Conservation (phyloP, 2,888 invertebrate genomes). For the Ctena decussata region DNA sequence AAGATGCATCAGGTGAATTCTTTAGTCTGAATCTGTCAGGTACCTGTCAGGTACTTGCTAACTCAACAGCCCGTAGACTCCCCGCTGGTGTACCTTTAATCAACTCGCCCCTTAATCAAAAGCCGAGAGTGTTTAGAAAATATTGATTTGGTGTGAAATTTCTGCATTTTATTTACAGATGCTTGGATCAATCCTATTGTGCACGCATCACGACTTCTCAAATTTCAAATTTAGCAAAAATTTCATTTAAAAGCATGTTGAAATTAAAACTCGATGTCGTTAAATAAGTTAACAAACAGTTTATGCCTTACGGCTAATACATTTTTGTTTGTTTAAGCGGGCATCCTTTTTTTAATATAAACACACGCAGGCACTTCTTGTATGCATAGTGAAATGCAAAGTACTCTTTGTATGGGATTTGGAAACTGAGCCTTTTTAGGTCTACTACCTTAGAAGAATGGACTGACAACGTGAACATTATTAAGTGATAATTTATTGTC, state of each 20-base stretch:
- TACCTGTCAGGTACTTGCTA: too few species aligned
- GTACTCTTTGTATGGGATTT: too few species aligned
- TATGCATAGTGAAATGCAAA: neutral
- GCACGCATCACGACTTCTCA: neutral
- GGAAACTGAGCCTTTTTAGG: neutral
- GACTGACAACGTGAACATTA: neutral
- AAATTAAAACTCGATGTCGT: neutral
- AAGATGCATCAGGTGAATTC: too few species aligned
- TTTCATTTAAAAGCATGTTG: neutral
- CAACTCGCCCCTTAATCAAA: too few species aligned
- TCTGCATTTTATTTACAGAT: neutral
- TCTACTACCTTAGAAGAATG: neutral
- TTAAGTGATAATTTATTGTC: conserved; percentile 5
- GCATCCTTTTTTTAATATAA: neutral
- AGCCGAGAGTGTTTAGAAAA: neutral
- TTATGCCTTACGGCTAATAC: neutral
- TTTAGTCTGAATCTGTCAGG: too few species aligned
- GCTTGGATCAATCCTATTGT: neutral
- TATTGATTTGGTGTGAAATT: conserved; percentile 2
- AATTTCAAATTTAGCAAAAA: neutral
- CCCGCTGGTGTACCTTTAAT: too few species aligned
- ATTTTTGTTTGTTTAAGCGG: neutral
- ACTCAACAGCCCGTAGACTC: too few species aligned
- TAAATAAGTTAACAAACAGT: neutral
- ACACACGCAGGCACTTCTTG: neutral